Base-by-base conservation (phyloP, 1,140 invertebrate species). In the Drosophila sp. region DNA sequence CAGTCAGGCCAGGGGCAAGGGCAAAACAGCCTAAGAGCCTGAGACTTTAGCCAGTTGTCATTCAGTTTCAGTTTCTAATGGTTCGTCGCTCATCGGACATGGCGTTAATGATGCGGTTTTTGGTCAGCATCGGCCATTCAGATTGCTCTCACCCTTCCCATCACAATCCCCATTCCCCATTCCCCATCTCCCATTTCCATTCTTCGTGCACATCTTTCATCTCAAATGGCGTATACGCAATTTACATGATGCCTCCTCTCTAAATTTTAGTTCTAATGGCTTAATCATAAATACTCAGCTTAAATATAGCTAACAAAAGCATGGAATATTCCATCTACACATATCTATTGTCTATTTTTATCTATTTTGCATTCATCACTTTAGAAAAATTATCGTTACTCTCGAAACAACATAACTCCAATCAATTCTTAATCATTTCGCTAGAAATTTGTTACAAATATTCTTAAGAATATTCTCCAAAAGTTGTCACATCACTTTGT, bases 1-100 rank as follows among this genome's bases (percentile, higher is more conserved):
- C 17, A 6, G 4, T 0, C 4, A 0, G 41, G 4, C 17, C n/a
- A 17, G 41, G 5, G n/a, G 1, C 41, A 4, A 17, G n/a, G 6
- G n/a, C 3, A 33, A 33, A 4, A 2, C 6, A 58, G n/a, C 30
- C 30, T 33, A 38, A 38, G 55, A 63, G 72, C 81, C 83, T 87
- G 82, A 79, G 83, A 86, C 83, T 80, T 76, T 74, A 67, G 72
- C 83, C 82, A 86, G 82, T 86, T 86, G 83, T 87, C 82, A 86
- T 76, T 87, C 70, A 79, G 67, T 66, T 66, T 66, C 79, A 86
- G 44, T 50, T 50, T 50, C 44, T 50, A 50, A 50, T 50, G 44
- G 44, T 50, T 50, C 44, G 44, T 50, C 44, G 44, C 44, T 50
- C 44, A 87, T 79, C 83, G 79, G 79, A 40, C 74, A 66, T 62